These are phyloP conservation scores for Hemiprocne comata DNA, from an alignment of 2,113 vertebrate genomes.

Conservation along the genomic window DNA sequence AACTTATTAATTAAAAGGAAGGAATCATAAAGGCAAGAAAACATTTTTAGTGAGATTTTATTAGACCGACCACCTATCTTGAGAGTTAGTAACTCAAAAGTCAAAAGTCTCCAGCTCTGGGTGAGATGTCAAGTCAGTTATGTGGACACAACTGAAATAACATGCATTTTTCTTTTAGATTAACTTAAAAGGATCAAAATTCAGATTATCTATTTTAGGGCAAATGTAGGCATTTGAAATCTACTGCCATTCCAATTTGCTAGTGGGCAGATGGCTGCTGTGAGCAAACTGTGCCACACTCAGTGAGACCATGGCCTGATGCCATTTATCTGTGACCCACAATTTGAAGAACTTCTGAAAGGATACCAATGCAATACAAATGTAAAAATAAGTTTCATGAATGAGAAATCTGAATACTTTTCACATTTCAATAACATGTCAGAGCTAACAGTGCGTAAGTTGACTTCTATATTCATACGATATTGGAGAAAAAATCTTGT, in stretches of 20 bases:
- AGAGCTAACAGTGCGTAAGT: background rate
- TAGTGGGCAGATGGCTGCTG: background rate
- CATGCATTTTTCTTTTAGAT: background rate
- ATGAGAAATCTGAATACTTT: background rate
- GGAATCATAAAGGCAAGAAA: background rate
- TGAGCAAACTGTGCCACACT: background rate
- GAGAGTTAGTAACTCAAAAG: too few relatives aligned
- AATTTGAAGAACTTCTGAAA: background rate
- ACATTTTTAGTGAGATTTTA: background rate
- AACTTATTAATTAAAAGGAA: background rate
- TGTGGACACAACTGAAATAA: background rate
- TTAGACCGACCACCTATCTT: background rate
- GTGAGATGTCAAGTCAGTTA: background rate
- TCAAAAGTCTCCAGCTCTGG: background rate
- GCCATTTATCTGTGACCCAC: background rate
- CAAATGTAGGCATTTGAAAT: background rate
- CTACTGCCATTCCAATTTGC: background rate
- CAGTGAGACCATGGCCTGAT: background rate
- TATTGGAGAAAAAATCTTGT: background rate
- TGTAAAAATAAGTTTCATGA: background rate
- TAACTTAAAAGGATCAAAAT: background rate
- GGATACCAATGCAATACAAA: background rate
- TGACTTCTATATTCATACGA: background rate
- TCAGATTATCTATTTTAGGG: background rate
- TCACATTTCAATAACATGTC: background rate